Evolutionary conservation across 2,797 vertebrate genomes (phyloP).

Genomic region (Alauda arvensis): DNA sequence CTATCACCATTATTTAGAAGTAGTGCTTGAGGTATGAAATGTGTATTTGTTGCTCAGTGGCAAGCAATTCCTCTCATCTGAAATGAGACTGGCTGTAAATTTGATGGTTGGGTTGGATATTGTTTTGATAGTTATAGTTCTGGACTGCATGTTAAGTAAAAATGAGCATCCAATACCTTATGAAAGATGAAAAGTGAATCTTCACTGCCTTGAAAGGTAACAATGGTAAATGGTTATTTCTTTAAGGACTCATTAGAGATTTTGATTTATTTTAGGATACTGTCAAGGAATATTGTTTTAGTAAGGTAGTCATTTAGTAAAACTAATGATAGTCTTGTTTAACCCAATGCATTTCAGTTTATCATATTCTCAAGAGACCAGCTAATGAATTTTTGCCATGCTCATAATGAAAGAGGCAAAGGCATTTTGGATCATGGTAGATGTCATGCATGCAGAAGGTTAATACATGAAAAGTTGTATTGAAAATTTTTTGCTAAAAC

Average conservation of each 20-base stretch:
- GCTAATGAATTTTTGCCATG: background rate
- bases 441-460: background rate
- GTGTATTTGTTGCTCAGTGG: constrained; percentile 53
- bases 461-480: background rate
- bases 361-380: background rate
- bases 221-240: background rate
- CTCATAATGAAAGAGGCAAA: background rate
- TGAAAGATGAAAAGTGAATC: background rate
- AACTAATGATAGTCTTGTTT: background rate
- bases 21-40: constrained; percentile 60
- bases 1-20: constrained; percentile 40
- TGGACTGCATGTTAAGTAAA: constrained; percentile 31
- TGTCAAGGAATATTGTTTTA: background rate
- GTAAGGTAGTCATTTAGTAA: background rate
- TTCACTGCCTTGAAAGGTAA: background rate
- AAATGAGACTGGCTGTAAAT: constrained; percentile 56
- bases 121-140: constrained; percentile 29
- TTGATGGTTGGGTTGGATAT: constrained; percentile 41
- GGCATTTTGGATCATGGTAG: background rate
- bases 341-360: background rate
- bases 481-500: background rate
- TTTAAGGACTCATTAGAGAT: background rate
- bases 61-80: constrained; percentile 28
- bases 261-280: background rate
- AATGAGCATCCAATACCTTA: constrained; percentile 22